Conservation (phyloP, 2,797 vertebrate species). For the Pseudomugil tenellus region DNA sequence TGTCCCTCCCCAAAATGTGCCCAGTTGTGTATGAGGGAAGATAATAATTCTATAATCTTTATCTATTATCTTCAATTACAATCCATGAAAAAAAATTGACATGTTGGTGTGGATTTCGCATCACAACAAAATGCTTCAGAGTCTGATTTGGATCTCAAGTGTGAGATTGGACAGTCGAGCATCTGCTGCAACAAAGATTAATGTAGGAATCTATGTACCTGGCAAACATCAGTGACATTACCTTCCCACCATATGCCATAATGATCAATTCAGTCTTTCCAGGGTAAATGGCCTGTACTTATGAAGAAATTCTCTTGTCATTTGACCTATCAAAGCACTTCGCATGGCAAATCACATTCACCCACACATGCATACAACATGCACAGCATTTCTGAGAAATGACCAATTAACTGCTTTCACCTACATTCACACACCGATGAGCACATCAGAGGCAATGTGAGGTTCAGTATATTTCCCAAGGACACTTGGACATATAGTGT, state of each 20-base stretch:
- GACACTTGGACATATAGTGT: background rate
- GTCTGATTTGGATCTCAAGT: background rate
- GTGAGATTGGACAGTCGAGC: background rate
- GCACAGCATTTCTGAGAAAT: background rate
- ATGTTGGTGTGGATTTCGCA: background rate
- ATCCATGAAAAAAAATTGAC: background rate
- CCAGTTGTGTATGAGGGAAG: background rate
- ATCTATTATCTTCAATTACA: background rate
- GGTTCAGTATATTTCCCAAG: background rate
- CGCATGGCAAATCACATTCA: background rate
- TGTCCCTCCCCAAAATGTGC: background rate
- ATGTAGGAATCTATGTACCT: background rate
- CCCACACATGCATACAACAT: too few species aligned
- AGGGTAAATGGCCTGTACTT: background rate
- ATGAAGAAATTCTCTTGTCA: background rate
- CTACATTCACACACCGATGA: background rate
- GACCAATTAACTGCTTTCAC: background rate
- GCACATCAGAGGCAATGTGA: background rate
- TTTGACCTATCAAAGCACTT: background rate
- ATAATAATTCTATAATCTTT: background rate
- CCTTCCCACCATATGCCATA: background rate
- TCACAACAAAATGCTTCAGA: background rate
- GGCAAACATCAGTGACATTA: background rate
- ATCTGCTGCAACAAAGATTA: background rate
- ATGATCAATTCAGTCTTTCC: background rate